A percentile compares a stretch with the other conserved stretches of the same genome.
These are phyloP conservation scores for Apamea epomidion DNA, from an alignment of 2,888 invertebrate genomes.

Conservation along the genomic window DNA sequence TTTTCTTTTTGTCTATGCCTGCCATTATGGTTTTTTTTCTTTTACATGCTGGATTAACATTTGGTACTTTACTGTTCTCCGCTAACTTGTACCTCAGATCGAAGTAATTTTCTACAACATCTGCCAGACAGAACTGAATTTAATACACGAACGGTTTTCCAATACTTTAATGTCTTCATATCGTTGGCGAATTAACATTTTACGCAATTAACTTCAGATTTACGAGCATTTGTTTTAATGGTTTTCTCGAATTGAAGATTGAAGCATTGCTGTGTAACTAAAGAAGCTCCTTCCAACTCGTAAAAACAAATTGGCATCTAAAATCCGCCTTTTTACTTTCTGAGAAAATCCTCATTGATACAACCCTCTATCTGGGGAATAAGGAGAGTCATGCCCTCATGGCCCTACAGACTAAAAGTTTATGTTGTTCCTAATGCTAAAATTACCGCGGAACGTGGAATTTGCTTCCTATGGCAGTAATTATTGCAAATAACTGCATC, in stretches of 20 bases:
- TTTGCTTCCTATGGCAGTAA: too few relatives aligned
- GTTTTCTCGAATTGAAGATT: constrained; percentile 8
- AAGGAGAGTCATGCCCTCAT: background rate
- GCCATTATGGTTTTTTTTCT: background rate
- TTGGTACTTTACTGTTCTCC: background rate
- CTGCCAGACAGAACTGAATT: constrained; percentile 66
- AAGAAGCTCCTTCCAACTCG: background rate
- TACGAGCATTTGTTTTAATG: constrained; percentile 26
- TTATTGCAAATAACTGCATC: background rate
- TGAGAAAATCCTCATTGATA: background rate
- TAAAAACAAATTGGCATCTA: background rate
- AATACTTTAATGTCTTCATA: constrained; percentile 70
- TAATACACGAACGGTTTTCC: constrained; percentile 72
- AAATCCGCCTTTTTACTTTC: background rate
- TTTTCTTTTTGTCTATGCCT: background rate
- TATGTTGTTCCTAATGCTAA: too few relatives aligned
- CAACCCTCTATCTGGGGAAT: background rate
- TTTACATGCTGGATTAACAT: background rate
- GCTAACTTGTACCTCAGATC: constrained; percentile 10
- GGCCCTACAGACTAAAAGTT: background rate
- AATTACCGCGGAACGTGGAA: background rate
- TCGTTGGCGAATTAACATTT: constrained; percentile 59
- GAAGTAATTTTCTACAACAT: constrained; percentile 58
- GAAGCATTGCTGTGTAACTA: background rate
- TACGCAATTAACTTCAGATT: constrained; percentile 52